Percentiles rank a stretch among this genome's conserved stretches.
These are phyloP conservation scores for Orientallactaga bullata DNA, from an alignment of 2,113 vertebrate species.

Conservation along the genomic window DNA sequence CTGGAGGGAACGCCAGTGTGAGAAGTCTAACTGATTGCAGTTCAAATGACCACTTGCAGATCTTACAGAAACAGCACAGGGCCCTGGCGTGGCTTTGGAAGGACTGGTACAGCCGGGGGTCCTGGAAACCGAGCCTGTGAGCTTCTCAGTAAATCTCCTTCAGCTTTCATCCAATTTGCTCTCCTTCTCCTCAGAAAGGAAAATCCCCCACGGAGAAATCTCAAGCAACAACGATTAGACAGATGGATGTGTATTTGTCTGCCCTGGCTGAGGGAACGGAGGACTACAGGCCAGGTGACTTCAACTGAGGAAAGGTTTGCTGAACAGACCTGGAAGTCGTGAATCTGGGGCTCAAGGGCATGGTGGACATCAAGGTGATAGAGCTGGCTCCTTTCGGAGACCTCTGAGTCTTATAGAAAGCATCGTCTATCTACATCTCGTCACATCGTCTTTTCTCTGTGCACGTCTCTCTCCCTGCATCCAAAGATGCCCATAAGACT, in stretches of 20 bases:
- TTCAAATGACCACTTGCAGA: background rate
- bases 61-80: background rate
- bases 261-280: background rate
- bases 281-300: background rate
- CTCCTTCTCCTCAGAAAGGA: background rate
- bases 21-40: fast-evolving
- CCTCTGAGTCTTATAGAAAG: fast-evolving
- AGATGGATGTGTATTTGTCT: background rate
- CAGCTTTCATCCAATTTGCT: background rate
- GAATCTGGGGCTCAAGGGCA: background rate
- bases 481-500: background rate
- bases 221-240: background rate
- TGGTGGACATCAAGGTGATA: too few relatives aligned
- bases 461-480: background rate
- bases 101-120: fast-evolving
- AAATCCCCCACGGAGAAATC: background rate
- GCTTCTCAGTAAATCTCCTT: background rate
- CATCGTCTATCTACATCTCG: background rate
- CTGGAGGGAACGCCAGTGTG: background rate
- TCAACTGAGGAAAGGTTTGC: too few relatives aligned
- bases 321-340: background rate
- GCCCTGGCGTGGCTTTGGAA: background rate
- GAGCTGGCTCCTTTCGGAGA: background rate
- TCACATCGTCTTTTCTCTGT: background rate
- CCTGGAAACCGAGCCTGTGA: background rate